phyloP scores from a whole-genome alignment of 2,888 invertebrate species.

The Crossocerus cetratus region DNA sequence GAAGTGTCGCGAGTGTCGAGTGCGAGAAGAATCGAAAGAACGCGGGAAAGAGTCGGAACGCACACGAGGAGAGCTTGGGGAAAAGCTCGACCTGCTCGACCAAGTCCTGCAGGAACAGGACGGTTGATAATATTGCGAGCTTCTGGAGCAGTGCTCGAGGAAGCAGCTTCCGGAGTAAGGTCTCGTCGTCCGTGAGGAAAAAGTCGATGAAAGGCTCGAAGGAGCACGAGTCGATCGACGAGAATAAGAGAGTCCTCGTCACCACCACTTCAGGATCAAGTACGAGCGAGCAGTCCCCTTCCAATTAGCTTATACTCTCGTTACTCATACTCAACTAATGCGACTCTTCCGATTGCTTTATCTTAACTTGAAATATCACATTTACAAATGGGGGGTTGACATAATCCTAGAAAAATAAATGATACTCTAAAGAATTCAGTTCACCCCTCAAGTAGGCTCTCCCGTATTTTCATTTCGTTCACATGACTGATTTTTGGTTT shows the following conservation, averaged over 20 bases:
- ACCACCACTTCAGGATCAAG: conserved; percentile 64
- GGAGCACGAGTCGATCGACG: conserved; percentile 51
- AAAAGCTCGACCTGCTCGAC: conserved; percentile 40
- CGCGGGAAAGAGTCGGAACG: not conserved
- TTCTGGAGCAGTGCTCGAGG: conserved; percentile 61
- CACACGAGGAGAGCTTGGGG: not conserved
- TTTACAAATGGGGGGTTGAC: too few species aligned
- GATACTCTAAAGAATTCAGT: too few species aligned
- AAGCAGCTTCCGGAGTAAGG: conserved; percentile 61
- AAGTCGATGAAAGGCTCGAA: conserved; percentile 57
- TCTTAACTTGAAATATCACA: too few species aligned
- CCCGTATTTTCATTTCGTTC: too few species aligned
- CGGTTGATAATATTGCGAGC: conserved; percentile 64
- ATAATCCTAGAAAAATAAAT: too few species aligned
- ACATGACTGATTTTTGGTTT: not conserved
- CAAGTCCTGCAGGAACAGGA: conserved; percentile 51
- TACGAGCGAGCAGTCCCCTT: conserved; percentile 37
- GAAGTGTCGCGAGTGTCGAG: not conserved
- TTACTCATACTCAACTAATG: not conserved
- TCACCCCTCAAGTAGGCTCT: too few species aligned
- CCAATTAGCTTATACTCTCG: not conserved
- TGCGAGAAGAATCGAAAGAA: not conserved
- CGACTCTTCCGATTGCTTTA: too few species aligned
- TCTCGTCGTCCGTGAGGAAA: conserved; percentile 50
- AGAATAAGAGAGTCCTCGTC: conserved; percentile 41